Evolutionary conservation across 2,113 vertebrate species (phyloP), one percentile per base, ranked within the genome.

Genomic region (Coptodon bakossiorum): DNA sequence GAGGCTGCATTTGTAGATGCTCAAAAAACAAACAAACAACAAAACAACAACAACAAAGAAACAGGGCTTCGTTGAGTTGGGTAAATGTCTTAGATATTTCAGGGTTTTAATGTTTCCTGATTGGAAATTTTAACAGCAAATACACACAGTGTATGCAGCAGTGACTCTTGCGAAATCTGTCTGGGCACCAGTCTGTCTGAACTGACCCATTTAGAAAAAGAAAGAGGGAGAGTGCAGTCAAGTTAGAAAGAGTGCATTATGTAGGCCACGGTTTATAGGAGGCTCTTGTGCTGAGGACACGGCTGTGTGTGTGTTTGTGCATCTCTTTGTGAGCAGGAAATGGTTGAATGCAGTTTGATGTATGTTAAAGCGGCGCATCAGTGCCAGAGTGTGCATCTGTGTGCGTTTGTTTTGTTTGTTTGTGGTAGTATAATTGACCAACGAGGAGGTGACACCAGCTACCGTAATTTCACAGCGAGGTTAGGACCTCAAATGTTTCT

Each of bases 151-250:
- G 34, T 12, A 86, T 3, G 45, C 56, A 83, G 66, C 61, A 76
- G 45, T 48, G 34, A 78, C 22, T 43, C 59, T 27, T 53, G 81
- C 85, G 54, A 91, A 91, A 84, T 92, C 88, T 80, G 85, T 80
- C 82, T 73, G 92, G 86, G 87, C 89, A 61, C 34, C 57, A 3
- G 76, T 80, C 31, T 84, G 83, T 56, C 88, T 86, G 81, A 73
- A 22, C 80, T 93, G 93, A 92, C 90, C 90, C 83, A 93, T 90
- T 92, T 89, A 84, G 40, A 88, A 82, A 85, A 40, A 80, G 9
- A 59, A 34, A 52, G 40, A 84, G 68, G 54, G 68, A 10, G 48
- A 83, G 17, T 40, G 71, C 29, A 45, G 54, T 84, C 82, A 81
- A 73, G 57, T 82, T 17, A 45, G 90, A 86, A 88, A 78, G 82